Evolutionary conservation across 2,888 invertebrate species (phyloP).

Genomic region (Chymomyza amoena): DNA sequence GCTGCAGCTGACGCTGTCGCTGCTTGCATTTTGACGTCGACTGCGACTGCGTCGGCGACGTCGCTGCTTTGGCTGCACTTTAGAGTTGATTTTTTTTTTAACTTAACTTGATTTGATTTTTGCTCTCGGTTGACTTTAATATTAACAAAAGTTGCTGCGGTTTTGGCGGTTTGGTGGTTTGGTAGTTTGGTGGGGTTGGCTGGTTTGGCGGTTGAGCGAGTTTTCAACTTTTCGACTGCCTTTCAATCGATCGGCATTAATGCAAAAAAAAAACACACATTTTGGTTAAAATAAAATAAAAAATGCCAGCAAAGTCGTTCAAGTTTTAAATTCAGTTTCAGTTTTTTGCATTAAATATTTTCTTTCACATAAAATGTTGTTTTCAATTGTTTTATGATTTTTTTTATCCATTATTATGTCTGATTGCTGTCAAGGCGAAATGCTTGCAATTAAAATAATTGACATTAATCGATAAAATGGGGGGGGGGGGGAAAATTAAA

Average conservation of each 20-base stretch:
- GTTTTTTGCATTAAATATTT: not conserved
- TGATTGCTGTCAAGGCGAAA: constrained; percentile 53
- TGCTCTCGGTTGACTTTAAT: not conserved
- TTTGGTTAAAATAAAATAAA: not conserved
- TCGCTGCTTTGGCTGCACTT: not conserved
- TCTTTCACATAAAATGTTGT: not conserved
- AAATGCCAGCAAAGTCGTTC: not conserved
- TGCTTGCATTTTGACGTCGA: not conserved
- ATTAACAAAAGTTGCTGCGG: constrained; percentile 22
- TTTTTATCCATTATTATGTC: not conserved
- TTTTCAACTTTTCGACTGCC: constrained; percentile 28
- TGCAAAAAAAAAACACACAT: not conserved
- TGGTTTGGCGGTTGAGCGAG: constrained; percentile 46
- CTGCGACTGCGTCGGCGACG: not conserved
- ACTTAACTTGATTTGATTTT: not conserved
- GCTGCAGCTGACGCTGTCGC: not conserved
- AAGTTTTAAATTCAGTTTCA: not conserved
- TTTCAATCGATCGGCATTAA: not conserved
- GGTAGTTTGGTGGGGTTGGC: not conserved
- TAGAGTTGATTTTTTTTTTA: not conserved
- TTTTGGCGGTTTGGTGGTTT: constrained; percentile 39
- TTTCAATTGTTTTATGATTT: not conserved
- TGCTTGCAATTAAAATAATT: constrained; percentile 12
- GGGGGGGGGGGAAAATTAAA: constrained; percentile 20
- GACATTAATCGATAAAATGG: constrained; percentile 21